Percentiles rank a stretch among this genome's conserved stretches.
Conservation (phyloP, 2,113 vertebrate genomes). For the Delphinus delphis region DNA sequence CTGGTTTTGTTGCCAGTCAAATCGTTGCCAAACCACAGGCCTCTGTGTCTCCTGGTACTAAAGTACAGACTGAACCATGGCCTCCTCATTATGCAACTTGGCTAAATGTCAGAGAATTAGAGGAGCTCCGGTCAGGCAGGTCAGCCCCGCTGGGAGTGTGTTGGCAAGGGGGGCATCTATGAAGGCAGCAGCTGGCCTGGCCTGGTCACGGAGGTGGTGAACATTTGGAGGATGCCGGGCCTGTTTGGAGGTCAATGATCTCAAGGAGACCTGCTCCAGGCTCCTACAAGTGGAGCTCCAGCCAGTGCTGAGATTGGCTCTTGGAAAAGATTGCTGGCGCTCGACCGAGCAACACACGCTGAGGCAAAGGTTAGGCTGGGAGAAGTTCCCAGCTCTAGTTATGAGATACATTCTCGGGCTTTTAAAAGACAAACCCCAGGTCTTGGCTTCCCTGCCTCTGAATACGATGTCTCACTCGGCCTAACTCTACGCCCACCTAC, state of each 20-base stretch:
- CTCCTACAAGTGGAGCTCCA: background rate
- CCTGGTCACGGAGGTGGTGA: background rate
- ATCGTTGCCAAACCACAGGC: background rate
- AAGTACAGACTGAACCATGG: background rate
- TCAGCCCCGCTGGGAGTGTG: background rate
- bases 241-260: background rate
- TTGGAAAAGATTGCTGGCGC: slow-evolving; percentile 41
- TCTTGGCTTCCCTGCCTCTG: background rate
- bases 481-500: background rate
- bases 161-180: background rate
- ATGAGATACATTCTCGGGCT: background rate
- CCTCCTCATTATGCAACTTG: background rate
- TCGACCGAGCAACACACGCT: background rate
- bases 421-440: background rate
- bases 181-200: background rate
- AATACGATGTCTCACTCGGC: background rate
- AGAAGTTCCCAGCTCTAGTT: background rate
- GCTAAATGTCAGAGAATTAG: background rate
- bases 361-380: slow-evolving; percentile 1
- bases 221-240: background rate
- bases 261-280: background rate
- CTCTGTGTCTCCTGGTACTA: background rate
- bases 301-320: background rate
- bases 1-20: background rate
- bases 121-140: background rate